A percentile compares a stretch with the other conserved stretches of the same genome.
These are phyloP conservation scores for Ovis aries DNA, from an alignment of 2,113 vertebrate genomes.

Conservation along the genomic window DNA sequence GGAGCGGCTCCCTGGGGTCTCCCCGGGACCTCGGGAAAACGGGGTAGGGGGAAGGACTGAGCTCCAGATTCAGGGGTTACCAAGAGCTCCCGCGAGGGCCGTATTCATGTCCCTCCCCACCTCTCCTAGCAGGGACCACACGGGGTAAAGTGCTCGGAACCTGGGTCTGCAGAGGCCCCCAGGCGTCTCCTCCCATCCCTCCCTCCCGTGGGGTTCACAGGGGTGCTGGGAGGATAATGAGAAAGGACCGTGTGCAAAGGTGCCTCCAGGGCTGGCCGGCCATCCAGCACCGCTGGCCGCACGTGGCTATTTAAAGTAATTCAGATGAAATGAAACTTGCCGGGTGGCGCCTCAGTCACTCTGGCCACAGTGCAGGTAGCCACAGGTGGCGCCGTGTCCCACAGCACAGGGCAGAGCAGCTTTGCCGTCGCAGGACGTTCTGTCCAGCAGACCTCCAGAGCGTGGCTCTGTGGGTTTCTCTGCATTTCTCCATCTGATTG, in stretches of 20 bases:
- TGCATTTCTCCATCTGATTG: fast-evolving
- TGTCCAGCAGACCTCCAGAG: fast-evolving
- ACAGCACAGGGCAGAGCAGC: not conserved
- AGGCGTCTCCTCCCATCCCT: fast-evolving
- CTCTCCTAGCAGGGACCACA: fast-evolving
- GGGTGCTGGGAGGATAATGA: fast-evolving
- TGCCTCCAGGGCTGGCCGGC: fast-evolving
- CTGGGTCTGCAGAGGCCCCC: not conserved
- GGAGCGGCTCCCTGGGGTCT: fast-evolving
- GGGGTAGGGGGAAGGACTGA: fast-evolving
- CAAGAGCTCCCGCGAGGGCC: fast-evolving
- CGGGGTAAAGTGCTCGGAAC: not conserved
- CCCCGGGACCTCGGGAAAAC: not conserved
- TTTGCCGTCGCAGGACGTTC: fast-evolving
- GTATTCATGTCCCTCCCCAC: fast-evolving
- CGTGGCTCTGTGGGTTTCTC: fast-evolving
- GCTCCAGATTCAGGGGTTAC: not conserved
- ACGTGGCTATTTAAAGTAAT: fast-evolving
- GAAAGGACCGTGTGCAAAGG: fast-evolving
- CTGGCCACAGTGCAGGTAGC: fast-evolving
- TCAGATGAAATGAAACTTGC: not conserved
- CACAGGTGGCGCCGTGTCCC: fast-evolving
- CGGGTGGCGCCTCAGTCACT: fast-evolving
- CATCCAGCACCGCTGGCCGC: fast-evolving
- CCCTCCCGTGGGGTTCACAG: not conserved